Conservation (phyloP, 2,797 vertebrate species). For the Anguilla anguilla region DNA sequence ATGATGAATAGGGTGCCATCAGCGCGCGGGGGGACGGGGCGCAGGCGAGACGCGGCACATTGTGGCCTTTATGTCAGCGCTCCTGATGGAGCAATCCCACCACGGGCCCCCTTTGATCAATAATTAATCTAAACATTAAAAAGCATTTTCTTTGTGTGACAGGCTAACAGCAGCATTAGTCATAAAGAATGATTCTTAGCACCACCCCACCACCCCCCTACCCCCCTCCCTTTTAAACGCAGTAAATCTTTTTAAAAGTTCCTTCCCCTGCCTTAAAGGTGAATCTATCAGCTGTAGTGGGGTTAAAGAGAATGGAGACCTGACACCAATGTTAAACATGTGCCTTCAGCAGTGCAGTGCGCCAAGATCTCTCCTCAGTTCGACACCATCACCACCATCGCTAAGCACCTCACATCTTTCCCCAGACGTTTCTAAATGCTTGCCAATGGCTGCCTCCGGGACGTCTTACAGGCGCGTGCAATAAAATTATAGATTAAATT, state of each 20-base stretch:
- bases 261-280: slow-evolving; percentile 40
- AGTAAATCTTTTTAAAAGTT: slow-evolving; percentile 44
- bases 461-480: slow-evolving; percentile 39
- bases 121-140: slow-evolving; percentile 75
- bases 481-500: slow-evolving; percentile 50
- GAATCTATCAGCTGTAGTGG: slow-evolving; percentile 30
- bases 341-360: neutral
- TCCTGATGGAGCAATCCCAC: slow-evolving; percentile 51
- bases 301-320: slow-evolving; percentile 34
- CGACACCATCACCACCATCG: slow-evolving; percentile 7
- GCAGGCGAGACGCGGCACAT: slow-evolving; percentile 31
- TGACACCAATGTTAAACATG: slow-evolving; percentile 30
- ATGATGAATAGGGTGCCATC: slow-evolving; percentile 71
- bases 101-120: slow-evolving; percentile 60
- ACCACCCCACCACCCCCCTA: neutral
- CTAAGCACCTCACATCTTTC: slow-evolving; percentile 17
- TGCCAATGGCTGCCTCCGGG: slow-evolving; percentile 33
- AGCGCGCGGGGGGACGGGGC: slow-evolving; percentile 53
- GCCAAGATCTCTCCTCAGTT: slow-evolving; percentile 19
- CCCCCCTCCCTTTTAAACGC: slow-evolving; percentile 36
- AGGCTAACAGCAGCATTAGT: slow-evolving; percentile 58
- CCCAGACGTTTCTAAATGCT: slow-evolving; percentile 38
- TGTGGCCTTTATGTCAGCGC: slow-evolving; percentile 55
- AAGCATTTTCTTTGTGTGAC: slow-evolving; percentile 65
- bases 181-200: slow-evolving; percentile 25